Percentiles rank a stretch among this genome's conserved stretches.
phyloP scores from a whole-genome alignment of 2,888 invertebrate genomes.

The Drosophila longiperda region DNA sequence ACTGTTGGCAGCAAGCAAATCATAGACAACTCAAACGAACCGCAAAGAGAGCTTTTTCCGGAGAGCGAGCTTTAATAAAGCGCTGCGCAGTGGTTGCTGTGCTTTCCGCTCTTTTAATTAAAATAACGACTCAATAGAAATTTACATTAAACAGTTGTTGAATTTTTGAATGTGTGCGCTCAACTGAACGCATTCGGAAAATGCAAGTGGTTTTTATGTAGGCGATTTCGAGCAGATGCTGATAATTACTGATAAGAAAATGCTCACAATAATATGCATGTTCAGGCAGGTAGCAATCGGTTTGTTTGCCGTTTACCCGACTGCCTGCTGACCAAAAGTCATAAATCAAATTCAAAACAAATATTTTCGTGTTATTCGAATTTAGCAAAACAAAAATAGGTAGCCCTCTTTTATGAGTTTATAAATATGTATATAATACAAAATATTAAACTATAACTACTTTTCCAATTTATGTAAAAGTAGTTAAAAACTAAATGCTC shows the following conservation, averaged over 20 bases:
- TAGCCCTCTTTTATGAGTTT: not conserved
- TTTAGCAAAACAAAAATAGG: not conserved
- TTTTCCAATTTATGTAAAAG: not conserved
- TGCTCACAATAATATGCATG: slow-evolving; percentile 14
- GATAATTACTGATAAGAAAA: slow-evolving; percentile 24
- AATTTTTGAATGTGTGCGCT: slow-evolving; percentile 17
- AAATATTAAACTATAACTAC: not conserved
- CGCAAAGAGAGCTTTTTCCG: slow-evolving; percentile 46
- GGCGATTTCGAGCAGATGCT: not conserved
- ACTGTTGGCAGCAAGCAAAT: slow-evolving; percentile 41
- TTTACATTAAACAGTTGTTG: slow-evolving; percentile 4
- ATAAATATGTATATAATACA: not conserved
- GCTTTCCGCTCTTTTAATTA: slow-evolving; percentile 2
- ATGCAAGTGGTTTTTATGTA: slow-evolving; percentile 30
- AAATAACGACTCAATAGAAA: not conserved
- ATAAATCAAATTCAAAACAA: slow-evolving; percentile 28
- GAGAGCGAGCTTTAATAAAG: slow-evolving; percentile 25
- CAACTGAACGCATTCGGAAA: slow-evolving; percentile 32
- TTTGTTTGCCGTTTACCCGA: not conserved
- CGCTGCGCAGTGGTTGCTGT: slow-evolving; percentile 13
- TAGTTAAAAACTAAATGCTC: not conserved
- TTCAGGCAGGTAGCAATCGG: slow-evolving; percentile 43
- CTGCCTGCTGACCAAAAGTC: slow-evolving; percentile 10
- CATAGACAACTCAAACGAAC: slow-evolving; percentile 6
- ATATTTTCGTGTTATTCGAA: not conserved